These are phyloP conservation scores for Orchesella flavescens DNA, from an alignment of 2,888 invertebrate species.

Conservation along the genomic window DNA sequence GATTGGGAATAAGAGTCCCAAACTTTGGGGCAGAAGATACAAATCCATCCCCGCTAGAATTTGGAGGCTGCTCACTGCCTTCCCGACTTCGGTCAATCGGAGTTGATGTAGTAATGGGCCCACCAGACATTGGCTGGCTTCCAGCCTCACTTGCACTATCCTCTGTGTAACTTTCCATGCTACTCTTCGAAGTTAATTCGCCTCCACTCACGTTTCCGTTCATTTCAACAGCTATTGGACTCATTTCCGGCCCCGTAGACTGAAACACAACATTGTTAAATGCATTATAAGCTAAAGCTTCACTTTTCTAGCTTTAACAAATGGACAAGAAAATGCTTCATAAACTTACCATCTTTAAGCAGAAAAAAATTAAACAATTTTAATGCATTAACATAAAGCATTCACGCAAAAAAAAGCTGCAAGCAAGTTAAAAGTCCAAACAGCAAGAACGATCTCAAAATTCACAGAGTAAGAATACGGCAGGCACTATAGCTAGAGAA, in stretches of 20 bases:
- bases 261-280: constrained; percentile 31
- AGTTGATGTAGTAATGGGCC: constrained; percentile 67
- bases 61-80: constrained; percentile 59
- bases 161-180: constrained; percentile 62
- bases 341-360: constrained; percentile 41
- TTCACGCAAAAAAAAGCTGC: not conserved
- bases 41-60: constrained; percentile 57
- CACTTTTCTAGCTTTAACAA: not conserved
- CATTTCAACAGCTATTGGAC: constrained; percentile 67
- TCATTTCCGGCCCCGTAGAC: constrained; percentile 65
- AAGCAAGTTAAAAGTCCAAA: constrained; percentile 1
- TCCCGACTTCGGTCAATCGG: constrained; percentile 68
- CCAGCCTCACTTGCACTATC: constrained; percentile 64
- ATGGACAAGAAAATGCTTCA: not conserved
- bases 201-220: constrained; percentile 67
- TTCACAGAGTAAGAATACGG: not conserved
- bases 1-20: constrained; percentile 93
- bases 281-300: not conserved
- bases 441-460: not conserved
- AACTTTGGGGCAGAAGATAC: constrained; percentile 75
- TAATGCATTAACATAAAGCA: not conserved
- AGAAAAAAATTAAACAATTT: constrained; percentile 4
- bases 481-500: not conserved
- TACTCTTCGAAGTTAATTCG: constrained; percentile 64
- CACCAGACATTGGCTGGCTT: constrained; percentile 61